Conservation (phyloP, 2,797 vertebrate species). For the Anabas testudineus region DNA sequence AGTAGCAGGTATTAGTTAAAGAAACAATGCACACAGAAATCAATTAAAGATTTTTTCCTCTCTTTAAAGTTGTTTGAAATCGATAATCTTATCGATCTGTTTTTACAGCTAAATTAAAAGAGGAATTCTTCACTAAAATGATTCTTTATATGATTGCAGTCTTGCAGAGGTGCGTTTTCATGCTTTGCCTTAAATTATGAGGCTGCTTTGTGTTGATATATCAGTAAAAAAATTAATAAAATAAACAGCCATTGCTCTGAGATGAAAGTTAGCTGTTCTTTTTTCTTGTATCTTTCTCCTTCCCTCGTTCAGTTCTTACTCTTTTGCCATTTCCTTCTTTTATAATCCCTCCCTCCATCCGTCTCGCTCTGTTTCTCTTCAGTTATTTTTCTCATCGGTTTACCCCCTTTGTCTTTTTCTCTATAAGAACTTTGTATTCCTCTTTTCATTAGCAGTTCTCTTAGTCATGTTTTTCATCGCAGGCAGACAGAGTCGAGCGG, state of each 20-base stretch:
- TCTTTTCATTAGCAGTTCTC: slow-evolving; percentile 36
- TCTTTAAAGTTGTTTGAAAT: slow-evolving; percentile 24
- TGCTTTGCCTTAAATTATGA: slow-evolving; percentile 12
- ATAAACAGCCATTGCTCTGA: slow-evolving; percentile 36
- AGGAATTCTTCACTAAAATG: slow-evolving; percentile 11
- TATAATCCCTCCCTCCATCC: slow-evolving; percentile 1
- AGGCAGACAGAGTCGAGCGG: slow-evolving; percentile 33
- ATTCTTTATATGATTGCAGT: background rate
- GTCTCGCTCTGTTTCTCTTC: slow-evolving; percentile 29
- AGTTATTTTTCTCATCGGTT: slow-evolving; percentile 19
- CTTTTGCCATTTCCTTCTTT: slow-evolving; percentile 14
- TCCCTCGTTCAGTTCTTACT: slow-evolving; percentile 8
- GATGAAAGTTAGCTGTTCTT: slow-evolving; percentile 34
- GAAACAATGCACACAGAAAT: slow-evolving; percentile 28
- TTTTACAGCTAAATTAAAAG: slow-evolving; percentile 29
- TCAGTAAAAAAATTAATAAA: slow-evolving; percentile 23
- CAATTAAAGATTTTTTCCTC: slow-evolving; percentile 11
- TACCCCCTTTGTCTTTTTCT: background rate
- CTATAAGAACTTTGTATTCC: slow-evolving; percentile 29
- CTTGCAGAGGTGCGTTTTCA: slow-evolving; percentile 5
- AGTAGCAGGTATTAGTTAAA: slow-evolving; percentile 35
- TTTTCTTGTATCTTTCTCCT: slow-evolving; percentile 4
- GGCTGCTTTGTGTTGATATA: slow-evolving; percentile 33
- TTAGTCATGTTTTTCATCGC: slow-evolving; percentile 34
- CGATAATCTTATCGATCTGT: slow-evolving; percentile 45